These are phyloP conservation scores for Lepidocolaptes lacrymiger DNA, from an alignment of 2,797 vertebrate genomes.

Conservation along the genomic window DNA sequence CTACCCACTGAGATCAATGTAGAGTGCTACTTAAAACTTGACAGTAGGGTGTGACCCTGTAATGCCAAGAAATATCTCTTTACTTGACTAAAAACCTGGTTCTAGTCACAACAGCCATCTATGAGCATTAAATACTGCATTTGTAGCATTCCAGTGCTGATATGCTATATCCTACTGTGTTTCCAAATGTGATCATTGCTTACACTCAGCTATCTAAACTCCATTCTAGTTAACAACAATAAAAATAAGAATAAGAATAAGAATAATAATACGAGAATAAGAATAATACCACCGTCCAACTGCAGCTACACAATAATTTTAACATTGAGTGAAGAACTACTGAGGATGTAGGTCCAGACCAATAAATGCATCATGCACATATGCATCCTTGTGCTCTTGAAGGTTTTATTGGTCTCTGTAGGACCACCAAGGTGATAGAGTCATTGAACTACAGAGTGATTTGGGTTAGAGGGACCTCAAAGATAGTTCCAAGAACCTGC, in stretches of 20 bases:
- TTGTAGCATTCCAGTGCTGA: constrained; percentile 20
- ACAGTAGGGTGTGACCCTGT: constrained; percentile 5
- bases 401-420: not conserved
- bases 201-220: not conserved
- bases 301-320: not conserved
- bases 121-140: constrained; percentile 3
- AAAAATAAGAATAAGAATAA: not conserved
- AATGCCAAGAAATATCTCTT: constrained; percentile 41
- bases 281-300: not conserved
- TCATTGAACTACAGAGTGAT: not conserved
- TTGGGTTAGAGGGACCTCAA: not conserved
- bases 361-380: not conserved
- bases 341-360: not conserved
- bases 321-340: not conserved
- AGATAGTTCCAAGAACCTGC: not conserved
- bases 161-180: not conserved
- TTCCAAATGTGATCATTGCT: not conserved
- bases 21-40: constrained; percentile 15
- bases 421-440: not conserved
- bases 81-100: constrained; percentile 5
- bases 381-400: not conserved
- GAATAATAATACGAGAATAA: no score
- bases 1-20: constrained; percentile 47
- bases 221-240: not conserved
- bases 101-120: not conserved